phyloP scores from a whole-genome alignment of 1,140 invertebrate genomes.

The Orchestia grillus region DNA sequence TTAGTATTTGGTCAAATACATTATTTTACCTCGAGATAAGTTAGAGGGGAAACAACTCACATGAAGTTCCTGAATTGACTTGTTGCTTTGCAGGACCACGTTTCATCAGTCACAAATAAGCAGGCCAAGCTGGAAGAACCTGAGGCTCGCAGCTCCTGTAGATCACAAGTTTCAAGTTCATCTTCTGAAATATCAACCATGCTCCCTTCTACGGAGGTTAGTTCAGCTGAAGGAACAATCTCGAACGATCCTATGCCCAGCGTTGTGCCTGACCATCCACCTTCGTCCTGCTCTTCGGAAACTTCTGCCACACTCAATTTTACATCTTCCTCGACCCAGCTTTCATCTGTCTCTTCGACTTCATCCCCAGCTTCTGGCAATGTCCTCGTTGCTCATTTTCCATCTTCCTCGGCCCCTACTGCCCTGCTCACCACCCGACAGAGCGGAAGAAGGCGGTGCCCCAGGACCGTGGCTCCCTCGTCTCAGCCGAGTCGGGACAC shows the following conservation, averaged over 20 bases:
- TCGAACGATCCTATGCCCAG: not conserved
- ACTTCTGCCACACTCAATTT: not conserved
- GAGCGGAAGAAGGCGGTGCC: not conserved
- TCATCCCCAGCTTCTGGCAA: not conserved
- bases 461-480: not conserved
- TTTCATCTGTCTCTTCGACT: not conserved
- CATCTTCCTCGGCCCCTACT: not conserved
- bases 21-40: not conserved
- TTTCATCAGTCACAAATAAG: not conserved
- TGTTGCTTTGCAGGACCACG: not conserved
- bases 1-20: not conserved
- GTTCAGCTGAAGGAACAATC: not conserved
- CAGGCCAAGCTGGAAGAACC: not conserved
- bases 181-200: not conserved
- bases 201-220: not conserved
- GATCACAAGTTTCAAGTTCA: not conserved
- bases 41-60: not conserved
- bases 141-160: not conserved
- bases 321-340: not conserved
- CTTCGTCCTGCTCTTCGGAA: not conserved
- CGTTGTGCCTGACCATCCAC: not conserved
- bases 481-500: not conserved
- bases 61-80: not conserved
- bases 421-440: not conserved
- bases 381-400: not conserved